These are phyloP conservation scores for Cirrhinus molitorella DNA, from an alignment of 2,797 vertebrate species.

Conservation along the genomic window DNA sequence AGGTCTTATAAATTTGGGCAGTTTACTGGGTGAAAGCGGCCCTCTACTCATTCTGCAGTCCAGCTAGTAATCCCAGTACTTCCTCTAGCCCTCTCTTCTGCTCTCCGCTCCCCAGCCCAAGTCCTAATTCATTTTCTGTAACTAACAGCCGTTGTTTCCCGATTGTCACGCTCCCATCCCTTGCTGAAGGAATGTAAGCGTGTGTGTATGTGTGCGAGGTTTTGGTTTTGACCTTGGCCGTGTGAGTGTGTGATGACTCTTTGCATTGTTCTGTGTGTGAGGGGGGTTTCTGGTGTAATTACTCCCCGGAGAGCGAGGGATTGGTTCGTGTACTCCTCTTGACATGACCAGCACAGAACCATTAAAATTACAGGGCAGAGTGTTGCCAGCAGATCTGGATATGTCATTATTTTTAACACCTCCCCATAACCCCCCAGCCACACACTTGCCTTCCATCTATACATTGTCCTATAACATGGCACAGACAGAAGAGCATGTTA, in stretches of 20 bases:
- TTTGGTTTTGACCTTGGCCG: constrained; percentile 50
- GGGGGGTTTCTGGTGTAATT: constrained; percentile 23
- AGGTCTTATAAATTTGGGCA: constrained; percentile 97
- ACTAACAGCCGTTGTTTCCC: constrained; percentile 99
- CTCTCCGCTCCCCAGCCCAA: constrained; percentile 85
- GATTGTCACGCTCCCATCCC: constrained; percentile 98
- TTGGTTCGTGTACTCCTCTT: constrained; percentile 30
- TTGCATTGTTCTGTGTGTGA: constrained; percentile 40
- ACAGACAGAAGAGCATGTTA: constrained; percentile 18
- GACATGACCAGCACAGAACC: constrained; percentile 31
- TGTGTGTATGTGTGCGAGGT: constrained; percentile 53
- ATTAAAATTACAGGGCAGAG: constrained; percentile 64
- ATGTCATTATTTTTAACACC: constrained; percentile 86
- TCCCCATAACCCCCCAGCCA: constrained; percentile 44
- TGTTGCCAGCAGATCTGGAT: constrained; percentile 85
- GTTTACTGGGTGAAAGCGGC: constrained; percentile 88
- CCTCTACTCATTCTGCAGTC: constrained; percentile 82
- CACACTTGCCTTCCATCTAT: constrained; percentile 20
- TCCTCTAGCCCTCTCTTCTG: constrained; percentile 91
- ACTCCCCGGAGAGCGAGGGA: constrained; percentile 41
- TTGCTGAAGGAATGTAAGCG: constrained; percentile 89
- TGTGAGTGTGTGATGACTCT: constrained; percentile 43
- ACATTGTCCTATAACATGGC: neutral
- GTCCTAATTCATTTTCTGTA: constrained; percentile 99
- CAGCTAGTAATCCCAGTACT: constrained; percentile 93